Conservation (phyloP, 2,113 vertebrate species). For the Hemichromis elongatus region DNA sequence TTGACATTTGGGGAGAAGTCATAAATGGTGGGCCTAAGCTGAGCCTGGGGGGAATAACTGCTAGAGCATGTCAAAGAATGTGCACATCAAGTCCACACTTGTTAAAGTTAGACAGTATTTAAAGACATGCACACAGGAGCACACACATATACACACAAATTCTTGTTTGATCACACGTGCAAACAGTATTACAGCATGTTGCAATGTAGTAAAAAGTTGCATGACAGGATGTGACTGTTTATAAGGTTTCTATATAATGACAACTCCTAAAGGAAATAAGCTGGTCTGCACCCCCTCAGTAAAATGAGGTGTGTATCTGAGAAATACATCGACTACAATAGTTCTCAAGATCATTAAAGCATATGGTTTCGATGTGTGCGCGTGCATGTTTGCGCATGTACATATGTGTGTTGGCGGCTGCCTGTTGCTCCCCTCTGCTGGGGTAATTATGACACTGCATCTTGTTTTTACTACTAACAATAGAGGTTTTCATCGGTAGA, state of each 20-base stretch:
- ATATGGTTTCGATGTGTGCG: neutral
- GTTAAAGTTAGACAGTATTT: constrained; percentile 48
- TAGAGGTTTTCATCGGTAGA: neutral
- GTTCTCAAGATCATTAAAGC: neutral
- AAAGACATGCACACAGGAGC: constrained; percentile 11
- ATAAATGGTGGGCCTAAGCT: constrained; percentile 31
- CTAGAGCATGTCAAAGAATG: constrained; percentile 67
- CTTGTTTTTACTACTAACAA: neutral
- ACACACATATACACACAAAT: neutral
- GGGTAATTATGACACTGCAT: constrained; percentile 51
- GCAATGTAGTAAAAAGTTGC: neutral
- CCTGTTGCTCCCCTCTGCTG: constrained; percentile 71
- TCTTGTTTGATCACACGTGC: neutral
- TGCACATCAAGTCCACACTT: constrained; percentile 67
- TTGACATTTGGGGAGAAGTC: constrained; percentile 17
- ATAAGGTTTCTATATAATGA: neutral
- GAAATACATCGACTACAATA: neutral
- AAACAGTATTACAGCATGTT: neutral
- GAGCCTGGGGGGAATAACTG: constrained; percentile 17
- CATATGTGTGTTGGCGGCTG: neutral
- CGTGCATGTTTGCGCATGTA: neutral
- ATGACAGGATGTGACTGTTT: neutral
- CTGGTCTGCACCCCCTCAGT: constrained; percentile 11
- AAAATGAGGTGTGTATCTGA: constrained; percentile 28
- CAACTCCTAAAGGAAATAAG: neutral